phyloP scores from a whole-genome alignment of 2,888 invertebrate genomes.

The Nesidiocoris tenuis region DNA sequence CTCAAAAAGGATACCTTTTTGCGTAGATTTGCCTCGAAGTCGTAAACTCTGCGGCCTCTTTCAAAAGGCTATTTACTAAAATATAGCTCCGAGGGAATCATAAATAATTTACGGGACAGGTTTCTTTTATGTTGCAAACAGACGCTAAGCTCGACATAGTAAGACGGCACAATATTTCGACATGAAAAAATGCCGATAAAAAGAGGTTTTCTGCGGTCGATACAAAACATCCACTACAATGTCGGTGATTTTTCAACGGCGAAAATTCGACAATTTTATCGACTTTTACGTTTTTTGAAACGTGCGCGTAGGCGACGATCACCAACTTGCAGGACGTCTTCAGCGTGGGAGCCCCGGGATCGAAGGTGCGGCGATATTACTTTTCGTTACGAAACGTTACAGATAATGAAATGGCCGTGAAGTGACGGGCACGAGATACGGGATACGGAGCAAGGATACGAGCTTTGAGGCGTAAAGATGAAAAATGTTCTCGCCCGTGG shows the following conservation, averaged over 20 bases:
- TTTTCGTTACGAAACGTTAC: constrained; percentile 21
- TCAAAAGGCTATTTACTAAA: neutral
- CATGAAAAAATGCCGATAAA: no score
- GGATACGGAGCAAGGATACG: neutral
- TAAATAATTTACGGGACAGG: neutral
- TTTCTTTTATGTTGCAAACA: neutral
- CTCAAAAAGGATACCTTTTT: no score
- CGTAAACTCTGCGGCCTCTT: neutral
- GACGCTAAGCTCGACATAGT: neutral
- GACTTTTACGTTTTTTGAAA: no score
- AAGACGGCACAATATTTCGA: no score
- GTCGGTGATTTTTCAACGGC: neutral
- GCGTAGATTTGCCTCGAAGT: neutral
- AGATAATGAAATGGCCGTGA: constrained; percentile 23
- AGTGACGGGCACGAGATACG: neutral
- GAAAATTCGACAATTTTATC: neutral
- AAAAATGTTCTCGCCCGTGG: neutral
- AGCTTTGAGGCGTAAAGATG: neutral
- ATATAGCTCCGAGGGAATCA: neutral
- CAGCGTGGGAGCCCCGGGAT: neutral
- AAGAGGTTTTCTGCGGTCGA: no score
- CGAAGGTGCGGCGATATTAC: constrained; percentile 19
- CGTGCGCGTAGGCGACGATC: neutral
- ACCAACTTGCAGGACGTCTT: neutral
- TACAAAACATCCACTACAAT: no score